Evolutionary conservation across 2,113 vertebrate species (phyloP).

Genomic region (Lates calcarifer): DNA sequence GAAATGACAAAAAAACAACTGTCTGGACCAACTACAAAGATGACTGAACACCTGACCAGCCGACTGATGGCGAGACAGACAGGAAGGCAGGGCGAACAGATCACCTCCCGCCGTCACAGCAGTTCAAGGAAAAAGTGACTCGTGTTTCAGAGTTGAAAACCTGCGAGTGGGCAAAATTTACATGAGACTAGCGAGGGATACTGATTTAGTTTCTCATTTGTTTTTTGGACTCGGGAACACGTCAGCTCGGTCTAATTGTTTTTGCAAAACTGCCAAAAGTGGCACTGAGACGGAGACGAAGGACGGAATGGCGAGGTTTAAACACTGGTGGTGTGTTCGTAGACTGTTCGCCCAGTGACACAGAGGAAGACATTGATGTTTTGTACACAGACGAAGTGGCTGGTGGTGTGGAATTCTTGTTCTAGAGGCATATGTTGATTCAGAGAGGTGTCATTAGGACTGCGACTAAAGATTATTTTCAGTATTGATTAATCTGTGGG

Average conservation of each 20-base stretch:
- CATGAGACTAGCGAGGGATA: constrained; percentile 5
- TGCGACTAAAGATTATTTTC: not conserved
- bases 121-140: constrained; percentile 21
- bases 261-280: constrained; percentile 15
- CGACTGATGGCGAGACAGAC: constrained; percentile 20
- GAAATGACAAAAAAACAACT: constrained; percentile 51
- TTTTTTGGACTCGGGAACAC: constrained; percentile 24
- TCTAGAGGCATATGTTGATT: not conserved
- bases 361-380: not conserved
- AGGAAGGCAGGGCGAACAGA: not conserved
- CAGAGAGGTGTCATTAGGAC: not conserved
- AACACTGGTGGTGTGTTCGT: not conserved
- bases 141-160: constrained; percentile 35
- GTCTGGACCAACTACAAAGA: constrained; percentile 48
- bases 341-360: not conserved
- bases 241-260: constrained; percentile 10
- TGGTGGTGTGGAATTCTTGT: not conserved
- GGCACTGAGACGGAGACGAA: not conserved
- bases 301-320: too few relatives aligned
- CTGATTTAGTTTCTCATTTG: not conserved
- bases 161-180: constrained; percentile 36
- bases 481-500: not conserved
- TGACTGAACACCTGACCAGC: constrained; percentile 19
- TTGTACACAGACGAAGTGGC: not conserved
- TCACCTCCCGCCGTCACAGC: constrained; percentile 19